Conservation (phyloP, 2,797 vertebrate genomes). For the Morus bassanus region DNA sequence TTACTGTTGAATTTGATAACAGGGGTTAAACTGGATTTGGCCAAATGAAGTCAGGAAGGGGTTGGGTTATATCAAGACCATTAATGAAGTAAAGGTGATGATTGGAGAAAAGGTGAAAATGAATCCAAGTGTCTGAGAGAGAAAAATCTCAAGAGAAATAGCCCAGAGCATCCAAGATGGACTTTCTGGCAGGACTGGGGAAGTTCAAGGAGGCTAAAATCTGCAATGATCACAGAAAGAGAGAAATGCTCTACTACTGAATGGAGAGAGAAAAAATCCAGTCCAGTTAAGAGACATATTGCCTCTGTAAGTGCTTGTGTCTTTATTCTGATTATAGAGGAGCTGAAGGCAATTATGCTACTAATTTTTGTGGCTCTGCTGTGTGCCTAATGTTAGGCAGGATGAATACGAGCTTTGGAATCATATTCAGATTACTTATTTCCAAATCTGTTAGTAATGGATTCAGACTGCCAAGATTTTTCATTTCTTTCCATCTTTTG, state of each 20-base stretch:
- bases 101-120: not conserved
- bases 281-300: not conserved
- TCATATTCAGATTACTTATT: not conserved
- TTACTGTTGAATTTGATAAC: not conserved
- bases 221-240: not conserved
- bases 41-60: not conserved
- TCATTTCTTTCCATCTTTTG: not conserved
- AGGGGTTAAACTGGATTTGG: not conserved
- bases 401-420: not conserved
- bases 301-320: not conserved
- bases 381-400: not conserved
- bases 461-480: not conserved
- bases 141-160: not conserved
- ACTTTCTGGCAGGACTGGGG: not conserved
- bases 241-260: not conserved
- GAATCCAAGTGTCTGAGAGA: not conserved
- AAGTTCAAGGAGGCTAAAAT: not conserved
- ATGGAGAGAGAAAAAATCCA: not conserved
- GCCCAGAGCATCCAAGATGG: not conserved
- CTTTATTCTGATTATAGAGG: not conserved
- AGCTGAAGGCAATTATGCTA: not conserved
- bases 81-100: not conserved
- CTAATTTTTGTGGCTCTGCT: slow-evolving; percentile 19
- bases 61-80: not conserved
- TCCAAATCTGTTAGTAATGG: not conserved